Conservation (phyloP, 2,113 vertebrate species). For the Pelusios castaneus region DNA sequence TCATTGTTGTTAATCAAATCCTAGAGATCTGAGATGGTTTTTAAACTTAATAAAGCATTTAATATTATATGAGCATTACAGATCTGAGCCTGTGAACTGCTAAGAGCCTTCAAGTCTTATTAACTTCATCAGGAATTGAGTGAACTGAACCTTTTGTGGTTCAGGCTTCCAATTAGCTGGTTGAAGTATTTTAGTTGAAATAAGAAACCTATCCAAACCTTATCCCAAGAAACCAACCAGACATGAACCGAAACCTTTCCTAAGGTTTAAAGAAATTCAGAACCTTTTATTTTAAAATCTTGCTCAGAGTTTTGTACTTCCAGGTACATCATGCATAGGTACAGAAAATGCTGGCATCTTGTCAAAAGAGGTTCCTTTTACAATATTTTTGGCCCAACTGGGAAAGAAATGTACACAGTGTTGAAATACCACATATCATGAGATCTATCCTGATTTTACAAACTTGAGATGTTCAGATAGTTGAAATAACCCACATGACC, state of each 20-base stretch:
- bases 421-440: neutral
- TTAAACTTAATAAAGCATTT: neutral
- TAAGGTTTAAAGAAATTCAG: neutral
- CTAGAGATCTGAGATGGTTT: neutral
- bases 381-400: neutral
- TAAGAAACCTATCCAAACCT: neutral
- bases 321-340: neutral
- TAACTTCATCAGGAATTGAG: neutral
- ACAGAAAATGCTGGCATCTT: neutral
- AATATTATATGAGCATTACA: neutral
- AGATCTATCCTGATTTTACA: neutral
- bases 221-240: neutral
- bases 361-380: neutral
- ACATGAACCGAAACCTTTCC: neutral
- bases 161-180: neutral
- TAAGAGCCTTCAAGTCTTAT: fast-evolving
- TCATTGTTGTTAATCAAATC: neutral
- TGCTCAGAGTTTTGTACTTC: neutral
- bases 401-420: neutral
- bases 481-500: neutral
- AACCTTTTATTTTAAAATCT: neutral
- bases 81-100: neutral
- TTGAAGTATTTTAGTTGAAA: neutral
- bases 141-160: fast-evolving
- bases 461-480: neutral